phyloP scores from a whole-genome alignment of 2,113 vertebrate species.

The Aythya baeri region DNA sequence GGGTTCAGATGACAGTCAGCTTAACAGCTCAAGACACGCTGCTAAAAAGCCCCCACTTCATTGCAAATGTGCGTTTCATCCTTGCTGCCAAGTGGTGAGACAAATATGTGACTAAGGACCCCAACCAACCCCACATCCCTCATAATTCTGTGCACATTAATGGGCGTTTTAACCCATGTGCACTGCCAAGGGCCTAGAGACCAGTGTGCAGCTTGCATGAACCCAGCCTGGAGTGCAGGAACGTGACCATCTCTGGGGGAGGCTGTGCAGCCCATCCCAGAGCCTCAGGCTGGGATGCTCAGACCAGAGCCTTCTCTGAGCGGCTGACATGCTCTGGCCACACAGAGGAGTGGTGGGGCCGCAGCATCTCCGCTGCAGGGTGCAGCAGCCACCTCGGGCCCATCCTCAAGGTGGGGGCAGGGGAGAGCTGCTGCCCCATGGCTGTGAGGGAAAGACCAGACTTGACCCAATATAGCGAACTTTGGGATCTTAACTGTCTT shows the following conservation, averaged over 20 bases:
- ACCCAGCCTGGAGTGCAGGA: not conserved
- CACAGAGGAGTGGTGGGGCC: not conserved
- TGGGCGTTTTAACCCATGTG: not conserved
- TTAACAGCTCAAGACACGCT: not conserved
- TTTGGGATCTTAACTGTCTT: not conserved
- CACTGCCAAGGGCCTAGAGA: not conserved
- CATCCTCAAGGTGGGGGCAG: not conserved
- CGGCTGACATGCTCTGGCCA: not conserved
- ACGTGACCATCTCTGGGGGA: not conserved
- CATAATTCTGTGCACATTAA: not conserved
- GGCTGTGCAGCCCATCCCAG: not conserved
- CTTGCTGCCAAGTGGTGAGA: not conserved
- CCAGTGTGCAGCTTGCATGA: not conserved
- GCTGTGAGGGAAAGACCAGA: not conserved
- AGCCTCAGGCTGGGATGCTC: rapidly evolving
- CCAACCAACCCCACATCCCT: not conserved
- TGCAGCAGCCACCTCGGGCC: not conserved
- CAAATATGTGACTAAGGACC: not conserved
- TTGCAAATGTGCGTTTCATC: not conserved
- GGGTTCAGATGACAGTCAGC: not conserved
- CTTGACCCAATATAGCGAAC: rapidly evolving
- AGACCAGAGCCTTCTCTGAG: not conserved
- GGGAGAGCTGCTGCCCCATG: not conserved
- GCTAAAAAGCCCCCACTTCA: not conserved
- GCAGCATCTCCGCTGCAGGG: not conserved